These are phyloP conservation scores for Oscheius sp. DNA, from an alignment of 1,140 invertebrate species.

Conservation along the genomic window DNA sequence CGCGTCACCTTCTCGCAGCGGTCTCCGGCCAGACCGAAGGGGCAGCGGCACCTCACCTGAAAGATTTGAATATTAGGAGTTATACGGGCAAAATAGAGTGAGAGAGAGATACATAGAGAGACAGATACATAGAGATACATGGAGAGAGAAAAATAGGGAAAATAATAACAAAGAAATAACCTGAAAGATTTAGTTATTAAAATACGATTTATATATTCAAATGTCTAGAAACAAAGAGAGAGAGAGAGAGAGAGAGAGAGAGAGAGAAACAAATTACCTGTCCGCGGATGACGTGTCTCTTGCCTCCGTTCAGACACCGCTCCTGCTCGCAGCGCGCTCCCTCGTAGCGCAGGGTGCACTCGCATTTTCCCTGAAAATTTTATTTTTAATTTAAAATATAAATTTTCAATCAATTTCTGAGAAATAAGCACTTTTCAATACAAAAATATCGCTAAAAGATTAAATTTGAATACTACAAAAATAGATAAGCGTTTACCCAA, in stretches of 20 bases:
- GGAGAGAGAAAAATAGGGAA: no score
- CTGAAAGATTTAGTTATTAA: no score
- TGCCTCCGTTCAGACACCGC: constrained; percentile 39
- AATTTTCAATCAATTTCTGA: not conserved
- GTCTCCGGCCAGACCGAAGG: constrained; percentile 34
- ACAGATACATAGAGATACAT: no score
- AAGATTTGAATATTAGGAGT: not conserved
- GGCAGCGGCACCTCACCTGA: constrained; percentile 30
- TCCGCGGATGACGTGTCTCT: constrained; percentile 14
- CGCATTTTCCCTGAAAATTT: constrained; percentile 36
- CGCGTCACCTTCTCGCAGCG: constrained; percentile 39
- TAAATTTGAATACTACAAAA: no score
- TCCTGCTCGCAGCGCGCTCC: constrained; percentile 32
- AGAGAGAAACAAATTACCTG: constrained; percentile 7
- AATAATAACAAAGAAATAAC: no score
- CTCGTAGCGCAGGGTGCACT: constrained; percentile 29
- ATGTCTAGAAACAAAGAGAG: no score
- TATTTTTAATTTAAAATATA: not conserved
- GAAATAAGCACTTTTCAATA: not conserved
- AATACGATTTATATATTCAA: no score
- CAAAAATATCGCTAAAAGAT: no score
- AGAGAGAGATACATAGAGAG: no score
- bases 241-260: no score
- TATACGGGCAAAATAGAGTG: not conserved
- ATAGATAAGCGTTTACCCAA: no score